Evolutionary conservation across 2,113 vertebrate genomes (phyloP), one percentile per base, ranked within the genome.

Genomic region (Phoenicopterus ruber): DNA sequence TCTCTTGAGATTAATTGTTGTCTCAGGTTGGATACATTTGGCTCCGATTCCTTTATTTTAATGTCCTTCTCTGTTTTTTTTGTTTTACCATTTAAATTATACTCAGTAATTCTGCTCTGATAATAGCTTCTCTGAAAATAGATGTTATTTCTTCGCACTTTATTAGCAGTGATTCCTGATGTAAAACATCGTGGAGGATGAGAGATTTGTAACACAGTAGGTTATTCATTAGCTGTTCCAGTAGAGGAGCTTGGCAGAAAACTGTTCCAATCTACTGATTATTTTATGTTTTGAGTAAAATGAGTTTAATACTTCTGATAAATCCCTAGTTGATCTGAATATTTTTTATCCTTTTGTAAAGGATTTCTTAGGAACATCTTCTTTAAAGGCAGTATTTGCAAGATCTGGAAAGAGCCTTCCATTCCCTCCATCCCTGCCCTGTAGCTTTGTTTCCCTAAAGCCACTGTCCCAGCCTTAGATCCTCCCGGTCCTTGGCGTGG

Each of bases 161-260:
- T 90, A 94, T 96, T 96, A 96, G 62, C 62, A 67, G 11, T 86
- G 81, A 76, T 93, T 96, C 83, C 82, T 97, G 65, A 86, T 94
- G 54, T 89, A 90, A 92, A 96, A 93, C 70, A 46, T 76, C 82
- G 42, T 74, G 46, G 65, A 84, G 38, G 52, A 93, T 40, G 73
- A 95, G 77, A 95, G 58, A 89, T 94, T 82, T 96, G 69, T 71
- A 92, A 66, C 67, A 81, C 86, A 83, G 78, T 59, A 71, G 78
- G 81, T 94, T 94, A 93, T 93, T 98, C 77, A 95, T 97, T 96
- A 96, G 65, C 34, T 90, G 69, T 94, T 93, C 42, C 40, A 72
- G 25, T 78, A 86, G 81, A 72, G 42, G 78, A 78, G 34, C 21
- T 83, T 94, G 77, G 74, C 7, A 44, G 52, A 94, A 97, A 92